Evolutionary conservation across 1,140 invertebrate species (phyloP).

Genomic region (Zelostemma sp.): DNA sequence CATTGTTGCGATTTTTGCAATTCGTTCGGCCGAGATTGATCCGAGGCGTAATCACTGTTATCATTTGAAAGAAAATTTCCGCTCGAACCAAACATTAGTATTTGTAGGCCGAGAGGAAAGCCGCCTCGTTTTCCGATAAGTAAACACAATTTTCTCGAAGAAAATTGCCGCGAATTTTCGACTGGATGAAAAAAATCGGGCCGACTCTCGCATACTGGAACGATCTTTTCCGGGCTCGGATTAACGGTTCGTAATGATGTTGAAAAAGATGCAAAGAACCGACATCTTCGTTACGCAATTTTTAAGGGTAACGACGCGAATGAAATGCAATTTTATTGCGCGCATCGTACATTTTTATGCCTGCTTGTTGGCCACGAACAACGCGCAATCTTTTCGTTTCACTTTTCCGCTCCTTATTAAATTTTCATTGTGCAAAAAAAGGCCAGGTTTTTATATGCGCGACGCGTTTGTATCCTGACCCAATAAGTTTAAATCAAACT

Average conservation of each 20-base stretch:
- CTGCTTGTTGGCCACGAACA: slow-evolving; percentile 16
- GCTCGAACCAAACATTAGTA: neutral
- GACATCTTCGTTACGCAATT: slow-evolving; percentile 36
- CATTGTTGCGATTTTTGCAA: slow-evolving; percentile 8
- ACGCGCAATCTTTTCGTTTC: slow-evolving; percentile 6
- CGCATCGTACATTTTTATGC: slow-evolving; percentile 37
- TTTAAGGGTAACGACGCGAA: slow-evolving; percentile 33
- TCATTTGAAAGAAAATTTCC: neutral
- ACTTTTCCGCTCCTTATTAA: slow-evolving; percentile 8
- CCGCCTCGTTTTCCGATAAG: neutral
- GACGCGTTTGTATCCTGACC: neutral
- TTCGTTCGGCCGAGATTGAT: neutral
- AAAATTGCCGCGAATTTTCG: slow-evolving; percentile 3
- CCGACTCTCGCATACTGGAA: slow-evolving; percentile 6
- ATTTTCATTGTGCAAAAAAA: neutral
- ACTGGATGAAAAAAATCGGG: slow-evolving; percentile 20
- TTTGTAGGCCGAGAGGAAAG: neutral
- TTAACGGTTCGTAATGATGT: slow-evolving; percentile 23
- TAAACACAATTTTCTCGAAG: neutral
- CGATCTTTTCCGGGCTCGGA: slow-evolving; percentile 11
- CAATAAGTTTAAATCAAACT: neutral
- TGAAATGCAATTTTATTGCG: slow-evolving; percentile 36
- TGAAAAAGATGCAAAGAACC: slow-evolving; percentile 30
- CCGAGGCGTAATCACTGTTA: neutral
- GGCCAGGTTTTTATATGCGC: too few relatives aligned